Base-by-base conservation (phyloP, 2,113 vertebrate species). In the Propithecus coquereli region DNA sequence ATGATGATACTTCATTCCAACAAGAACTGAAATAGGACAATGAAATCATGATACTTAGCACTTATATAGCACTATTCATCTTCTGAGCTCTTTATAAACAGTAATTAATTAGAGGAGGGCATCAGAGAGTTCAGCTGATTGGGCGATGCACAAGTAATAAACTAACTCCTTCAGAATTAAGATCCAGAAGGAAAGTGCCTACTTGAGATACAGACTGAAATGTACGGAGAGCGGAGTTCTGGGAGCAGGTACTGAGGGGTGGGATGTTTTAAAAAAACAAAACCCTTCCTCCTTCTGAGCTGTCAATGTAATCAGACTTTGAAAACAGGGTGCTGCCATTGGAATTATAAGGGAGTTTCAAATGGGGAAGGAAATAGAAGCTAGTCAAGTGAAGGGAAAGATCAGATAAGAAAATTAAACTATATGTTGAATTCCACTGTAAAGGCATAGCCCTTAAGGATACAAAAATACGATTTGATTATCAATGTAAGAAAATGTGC, bases 331-430 rank as follows among this genome's bases (percentile, higher is more conserved):
- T 83, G 40, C 68, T 96, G 34, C 27, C 22, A 66, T 98, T 98
- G 98, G 94, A 97, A 98, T 98, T 97, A 97, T 84, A 97, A 98
- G 76, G 57, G 96, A 96, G 97, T 95, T 98, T 97, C 95, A 98
- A 98, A 98, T 79, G 96, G 16, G 70, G 40, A 57, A 98, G 95
- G 95, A 98, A 98, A 97, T 94, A 95, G 84, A 97, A 98, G 86
- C 27, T 97, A 96, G 97, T 98, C 76, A 95, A 98, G 84, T 98
- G 65, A 96, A 96, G 65, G 93, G 85, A 97, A 97, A 96, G 87
- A 98, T 97, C 93, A 98, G 97, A 97, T 98, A 98, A 98, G 90
- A 97, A 98, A 98, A 98, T 97, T 97, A 98, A 98, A 97, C 88
- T 97, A 70, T 97, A 96, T 96, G 96, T 97, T 98, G 98, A 97